phyloP scores from a whole-genome alignment of 2,113 vertebrate genomes.

The Cyprinodon variegatus region DNA sequence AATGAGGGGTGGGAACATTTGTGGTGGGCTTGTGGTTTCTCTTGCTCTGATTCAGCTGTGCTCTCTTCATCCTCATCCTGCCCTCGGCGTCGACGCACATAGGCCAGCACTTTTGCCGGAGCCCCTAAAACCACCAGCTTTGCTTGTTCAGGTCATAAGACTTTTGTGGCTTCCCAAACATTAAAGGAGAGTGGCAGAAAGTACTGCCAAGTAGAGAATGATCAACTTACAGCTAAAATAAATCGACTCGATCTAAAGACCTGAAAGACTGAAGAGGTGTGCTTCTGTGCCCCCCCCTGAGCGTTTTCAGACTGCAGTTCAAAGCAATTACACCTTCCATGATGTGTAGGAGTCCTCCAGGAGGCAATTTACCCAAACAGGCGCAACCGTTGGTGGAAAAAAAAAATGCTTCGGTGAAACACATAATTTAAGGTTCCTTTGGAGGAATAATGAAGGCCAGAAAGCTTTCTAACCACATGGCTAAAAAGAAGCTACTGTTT shows the following conservation, averaged over 20 bases:
- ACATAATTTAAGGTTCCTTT: slow-evolving; percentile 51
- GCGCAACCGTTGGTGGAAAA: slow-evolving; percentile 36
- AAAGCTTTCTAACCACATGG: slow-evolving; percentile 47
- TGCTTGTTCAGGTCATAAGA: slow-evolving; percentile 57
- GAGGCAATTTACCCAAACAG: slow-evolving; percentile 50
- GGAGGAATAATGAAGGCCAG: slow-evolving; percentile 50
- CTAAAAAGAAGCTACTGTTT: slow-evolving; percentile 13
- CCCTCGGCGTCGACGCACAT: slow-evolving; percentile 55
- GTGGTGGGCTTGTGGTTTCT: slow-evolving; percentile 70
- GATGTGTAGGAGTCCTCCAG: slow-evolving; percentile 28
- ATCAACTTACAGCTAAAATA: slow-evolving; percentile 40
- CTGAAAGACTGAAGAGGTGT: slow-evolving; percentile 59
- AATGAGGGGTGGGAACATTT: slow-evolving; percentile 69
- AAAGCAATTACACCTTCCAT: slow-evolving; percentile 37
- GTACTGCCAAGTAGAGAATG: slow-evolving; percentile 18
- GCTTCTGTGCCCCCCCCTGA: slow-evolving; percentile 20
- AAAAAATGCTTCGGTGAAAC: slow-evolving; percentile 33
- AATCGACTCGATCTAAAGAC: slow-evolving; percentile 47
- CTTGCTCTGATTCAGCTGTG: slow-evolving; percentile 54
- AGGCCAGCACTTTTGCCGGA: slow-evolving; percentile 58
- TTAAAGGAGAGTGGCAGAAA: slow-evolving; percentile 40
- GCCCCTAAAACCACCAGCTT: slow-evolving; percentile 61
- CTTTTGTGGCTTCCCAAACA: slow-evolving; percentile 56
- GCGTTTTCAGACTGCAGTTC: slow-evolving; percentile 25
- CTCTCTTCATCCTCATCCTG: slow-evolving; percentile 55